A percentile compares a stretch with the other conserved stretches of the same genome.
phyloP scores from a whole-genome alignment of 2,888 invertebrate species.

The Meta bourneti region DNA sequence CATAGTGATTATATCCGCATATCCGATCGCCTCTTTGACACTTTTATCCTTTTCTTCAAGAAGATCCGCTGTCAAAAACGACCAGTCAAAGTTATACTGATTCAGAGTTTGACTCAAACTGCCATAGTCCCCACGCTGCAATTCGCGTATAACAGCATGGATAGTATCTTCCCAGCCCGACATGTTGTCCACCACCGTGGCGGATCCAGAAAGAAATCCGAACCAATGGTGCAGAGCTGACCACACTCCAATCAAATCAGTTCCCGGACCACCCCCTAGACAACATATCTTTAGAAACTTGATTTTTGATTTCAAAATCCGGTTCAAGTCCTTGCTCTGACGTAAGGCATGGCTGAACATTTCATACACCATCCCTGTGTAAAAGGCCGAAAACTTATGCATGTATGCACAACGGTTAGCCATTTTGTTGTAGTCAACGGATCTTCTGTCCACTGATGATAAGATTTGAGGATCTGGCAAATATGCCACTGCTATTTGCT shows the following conservation, averaged over 20 bases:
- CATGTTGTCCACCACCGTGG: constrained; percentile 22
- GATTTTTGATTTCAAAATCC: neutral
- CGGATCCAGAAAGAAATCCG: neutral
- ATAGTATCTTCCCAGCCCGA: constrained; percentile 39
- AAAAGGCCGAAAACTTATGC: constrained; percentile 32
- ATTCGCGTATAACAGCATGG: constrained; percentile 4
- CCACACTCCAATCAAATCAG: constrained; percentile 30
- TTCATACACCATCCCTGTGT: constrained; percentile 25
- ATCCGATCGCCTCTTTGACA: neutral
- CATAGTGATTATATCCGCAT: constrained; percentile 34
- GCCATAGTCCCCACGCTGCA: constrained; percentile 6
- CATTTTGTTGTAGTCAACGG: constrained; percentile 5
- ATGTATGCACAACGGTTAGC: constrained; percentile 47
- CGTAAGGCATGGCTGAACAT: neutral
- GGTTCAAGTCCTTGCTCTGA: neutral
- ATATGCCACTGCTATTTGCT: neutral
- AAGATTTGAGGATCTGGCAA: neutral
- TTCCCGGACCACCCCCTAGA: constrained; percentile 49
- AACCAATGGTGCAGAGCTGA: constrained; percentile 22
- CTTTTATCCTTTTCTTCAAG: neutral
- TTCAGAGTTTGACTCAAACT: neutral
- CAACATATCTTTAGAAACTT: constrained; percentile 21
- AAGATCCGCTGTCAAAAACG: constrained; percentile 9
- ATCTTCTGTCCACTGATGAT: no score
- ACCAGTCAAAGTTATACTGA: neutral